Evolutionary conservation across 23 tunicate species (phyloP), one percentile per base, ranked within the genome.

Genomic region (Diplosoma virens): DNA sequence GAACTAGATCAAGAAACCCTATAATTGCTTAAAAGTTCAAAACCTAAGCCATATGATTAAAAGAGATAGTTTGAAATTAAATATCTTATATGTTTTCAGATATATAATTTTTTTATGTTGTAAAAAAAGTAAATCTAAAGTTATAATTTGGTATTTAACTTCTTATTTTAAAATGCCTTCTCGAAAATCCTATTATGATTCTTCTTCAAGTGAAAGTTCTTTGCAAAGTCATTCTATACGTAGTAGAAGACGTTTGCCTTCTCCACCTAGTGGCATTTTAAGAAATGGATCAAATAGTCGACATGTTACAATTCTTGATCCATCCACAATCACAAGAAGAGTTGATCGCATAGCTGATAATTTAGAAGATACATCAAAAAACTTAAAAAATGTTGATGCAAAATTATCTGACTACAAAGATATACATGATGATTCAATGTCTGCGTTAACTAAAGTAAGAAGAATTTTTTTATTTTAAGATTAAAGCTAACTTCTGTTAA

Each of bases 261-360:
- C 97, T 32, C 90, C 97, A 59, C 97, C 97, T 27, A 66, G 60
- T 66, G 89, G 90, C 7, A 90, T 90, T 24, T 66, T 90, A 37
- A 46, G 90, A 34, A 82, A 84, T 48, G 1, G 82, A 11, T 3
- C 37, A 4, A 21, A 14, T 24, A 73, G 54, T 61, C 78, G 92
- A 37, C 97, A 92, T 85, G 97, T 92, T 22, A 92, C 97, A 25
- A 85, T 92, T 7, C 69, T 85, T 23, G 97, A 92, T 63, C 97
- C 97, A 11, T 35, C 32, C 11, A 59, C 82, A 5, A 48, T 92
- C 16, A 69, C 82, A 46, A 36, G 84, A 30, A 66, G 88, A 60
- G 97, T 92, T 35, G 87, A 92, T 64, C 53, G 87, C 58, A 85
- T 92, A 11, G 90, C 97, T 52, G 92, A 92, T 53, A 81, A 78